Percentiles rank a stretch among this genome's conserved stretches.
Evolutionary conservation across 2,113 vertebrate species (phyloP).

Genomic region (Tichodroma muraria): DNA sequence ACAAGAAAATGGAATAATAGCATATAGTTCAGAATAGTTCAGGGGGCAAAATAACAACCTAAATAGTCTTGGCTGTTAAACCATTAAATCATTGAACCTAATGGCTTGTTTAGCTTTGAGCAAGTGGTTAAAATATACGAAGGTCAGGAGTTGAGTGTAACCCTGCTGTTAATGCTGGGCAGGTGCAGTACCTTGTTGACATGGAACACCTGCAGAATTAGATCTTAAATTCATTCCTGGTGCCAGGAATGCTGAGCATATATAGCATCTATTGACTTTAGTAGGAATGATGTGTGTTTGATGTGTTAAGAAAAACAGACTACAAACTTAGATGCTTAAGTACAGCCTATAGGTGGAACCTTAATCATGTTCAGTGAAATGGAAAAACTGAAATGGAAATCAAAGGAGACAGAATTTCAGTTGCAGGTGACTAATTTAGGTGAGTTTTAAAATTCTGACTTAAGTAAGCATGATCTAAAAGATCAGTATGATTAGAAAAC

Average conservation of each 20-base stretch:
- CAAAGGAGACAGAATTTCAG: neutral
- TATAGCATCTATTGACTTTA: neutral
- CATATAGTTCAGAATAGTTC: neutral
- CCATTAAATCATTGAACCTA: too few relatives aligned
- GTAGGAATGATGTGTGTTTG: neutral
- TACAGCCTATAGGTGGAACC: neutral
- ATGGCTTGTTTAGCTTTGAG: neutral
- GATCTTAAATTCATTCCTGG: neutral
- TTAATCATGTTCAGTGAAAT: neutral
- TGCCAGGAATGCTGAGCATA: neutral
- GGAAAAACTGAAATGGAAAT: neutral
- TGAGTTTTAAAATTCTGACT: neutral
- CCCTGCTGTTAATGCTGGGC: neutral
- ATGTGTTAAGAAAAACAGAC: neutral
- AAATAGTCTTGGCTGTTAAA: too few relatives aligned
- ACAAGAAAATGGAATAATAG: neutral
- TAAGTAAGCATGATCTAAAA: neutral
- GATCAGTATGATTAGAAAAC: neutral
- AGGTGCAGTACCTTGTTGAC: neutral
- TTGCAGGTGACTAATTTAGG: neutral
- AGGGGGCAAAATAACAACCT: accelerated
- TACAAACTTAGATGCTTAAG: neutral
- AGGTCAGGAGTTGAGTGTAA: neutral
- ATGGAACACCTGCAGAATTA: neutral
- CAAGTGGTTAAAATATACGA: neutral